Evolutionary conservation across 2,113 vertebrate genomes (phyloP), one percentile per base, ranked within the genome.

Genomic region (Haemorhous mexicanus): DNA sequence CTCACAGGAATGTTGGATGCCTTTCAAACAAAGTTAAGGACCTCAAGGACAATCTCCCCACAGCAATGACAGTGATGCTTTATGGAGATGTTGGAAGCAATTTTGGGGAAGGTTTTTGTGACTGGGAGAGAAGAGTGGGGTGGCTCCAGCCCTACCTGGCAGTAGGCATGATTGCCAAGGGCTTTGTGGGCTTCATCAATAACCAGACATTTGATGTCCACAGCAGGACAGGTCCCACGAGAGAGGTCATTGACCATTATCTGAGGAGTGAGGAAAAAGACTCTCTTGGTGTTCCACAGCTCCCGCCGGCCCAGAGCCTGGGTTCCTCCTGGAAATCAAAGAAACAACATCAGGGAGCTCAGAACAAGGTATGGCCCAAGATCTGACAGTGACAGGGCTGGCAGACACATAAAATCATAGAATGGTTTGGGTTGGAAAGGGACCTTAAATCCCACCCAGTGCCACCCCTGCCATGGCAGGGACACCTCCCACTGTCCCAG

Each of bases 181-280:
- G 99, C 99, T 95, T 99, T 99, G 97, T 99, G 99, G 59, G 99
- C 99, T 95, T 99, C 99, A 64, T 99, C 99, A 14, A 99, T 98
- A 67, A 99, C 99, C 84, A 99, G 93, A 85, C 99, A 99, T 50
- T 99, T 99, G 75, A 99, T 90, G 43, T 98, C 98, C 49, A 89
- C 55, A 26, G 99, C 99, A 1, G 99, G 99, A 56, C 99, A 99
- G 4, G 98, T 97, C 78, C 99, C 98, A 61, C 99, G 98, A 28
- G 98, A 98, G 63, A 99, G 98, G 83, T 99, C 99, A 12, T 99
- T 99, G 87, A 99, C 98, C 99, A 99, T 99, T 43, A 99, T 98
- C 93, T 99, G 99, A 35, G 99, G 99, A 0, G 99, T 99, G 68
- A 99, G 98, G 96, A 99, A 99, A 95, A 99, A 98, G 17, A 99